A percentile compares a stretch with the other conserved stretches of the same genome.
phyloP scores from a whole-genome alignment of 2,888 invertebrate species.

The Odontocolon sp. region DNA sequence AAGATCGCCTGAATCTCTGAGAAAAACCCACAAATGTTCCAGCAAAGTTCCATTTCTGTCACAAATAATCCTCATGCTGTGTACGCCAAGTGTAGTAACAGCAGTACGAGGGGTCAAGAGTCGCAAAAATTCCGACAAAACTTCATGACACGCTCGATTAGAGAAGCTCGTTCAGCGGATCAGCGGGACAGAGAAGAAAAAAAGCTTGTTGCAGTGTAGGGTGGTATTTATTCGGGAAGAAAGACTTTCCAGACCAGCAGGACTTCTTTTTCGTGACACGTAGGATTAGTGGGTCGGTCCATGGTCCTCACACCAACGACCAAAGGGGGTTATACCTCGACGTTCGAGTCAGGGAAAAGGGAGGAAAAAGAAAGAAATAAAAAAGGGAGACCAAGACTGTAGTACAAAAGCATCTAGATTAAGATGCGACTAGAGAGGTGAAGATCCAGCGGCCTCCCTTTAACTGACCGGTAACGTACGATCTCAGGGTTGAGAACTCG shows the following conservation, averaged over 20 bases:
- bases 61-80: slow-evolving; percentile 14
- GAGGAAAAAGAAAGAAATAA: slow-evolving; percentile 50
- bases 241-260: slow-evolving; percentile 25
- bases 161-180: slow-evolving; percentile 24
- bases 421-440: slow-evolving; percentile 69
- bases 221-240: slow-evolving; percentile 29
- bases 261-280: slow-evolving; percentile 19
- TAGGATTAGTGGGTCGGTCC: slow-evolving; percentile 35
- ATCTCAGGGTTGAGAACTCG: slow-evolving; percentile 56
- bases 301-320: slow-evolving; percentile 14
- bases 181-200: slow-evolving; percentile 35
- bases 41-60: slow-evolving; percentile 9
- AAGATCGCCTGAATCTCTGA: neutral
- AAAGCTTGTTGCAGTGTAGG: slow-evolving; percentile 16
- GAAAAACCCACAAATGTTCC: no score
- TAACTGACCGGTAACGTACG: slow-evolving; percentile 67
- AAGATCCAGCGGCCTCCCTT: slow-evolving; percentile 47
- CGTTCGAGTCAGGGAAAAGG: slow-evolving; percentile 42
- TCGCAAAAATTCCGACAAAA: slow-evolving; percentile 11
- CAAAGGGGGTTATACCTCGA: slow-evolving; percentile 52
- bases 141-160: slow-evolving; percentile 24
- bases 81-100: neutral
- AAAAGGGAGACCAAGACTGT: no score
- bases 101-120: slow-evolving; percentile 12
- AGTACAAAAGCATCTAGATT: slow-evolving; percentile 72